A percentile compares a stretch with the other conserved stretches of the same genome.
Conservation (phyloP, 1,140 invertebrate species). For the Diploscapter pachys region DNA sequence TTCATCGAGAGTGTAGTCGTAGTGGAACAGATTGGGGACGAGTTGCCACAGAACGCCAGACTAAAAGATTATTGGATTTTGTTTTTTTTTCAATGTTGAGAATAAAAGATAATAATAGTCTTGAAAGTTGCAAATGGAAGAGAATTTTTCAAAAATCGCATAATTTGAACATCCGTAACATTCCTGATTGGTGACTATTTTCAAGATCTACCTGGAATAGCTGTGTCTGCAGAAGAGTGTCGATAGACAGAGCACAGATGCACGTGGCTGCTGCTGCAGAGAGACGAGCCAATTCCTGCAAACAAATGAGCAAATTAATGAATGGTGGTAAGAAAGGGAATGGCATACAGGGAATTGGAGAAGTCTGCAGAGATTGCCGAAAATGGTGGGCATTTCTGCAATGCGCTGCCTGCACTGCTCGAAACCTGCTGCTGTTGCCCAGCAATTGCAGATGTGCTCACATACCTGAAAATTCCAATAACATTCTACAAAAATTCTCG, state of each 20-base stretch:
- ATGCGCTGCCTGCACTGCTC: constrained; percentile 81
- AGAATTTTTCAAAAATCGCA: too few species aligned
- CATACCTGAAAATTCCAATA: constrained; percentile 72
- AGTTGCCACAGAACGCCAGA: constrained; percentile 87
- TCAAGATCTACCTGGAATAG: constrained; percentile 68
- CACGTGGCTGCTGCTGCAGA: constrained; percentile 80
- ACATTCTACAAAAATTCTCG: too few species aligned
- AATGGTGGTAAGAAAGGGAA: too few species aligned
- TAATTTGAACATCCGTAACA: too few species aligned
- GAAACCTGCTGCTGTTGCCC: constrained; percentile 89
- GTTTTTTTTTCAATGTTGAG: too few species aligned
- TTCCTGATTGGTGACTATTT: too few species aligned
- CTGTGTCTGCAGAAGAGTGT: constrained; percentile 80
- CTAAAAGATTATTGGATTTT: too few species aligned
- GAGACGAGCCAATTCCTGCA: constrained; percentile 74
- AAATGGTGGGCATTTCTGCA: constrained; percentile 75
- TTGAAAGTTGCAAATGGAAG: too few species aligned
- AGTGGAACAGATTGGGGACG: constrained; percentile 83
- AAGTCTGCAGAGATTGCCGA: constrained; percentile 82
- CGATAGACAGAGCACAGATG: constrained; percentile 75
- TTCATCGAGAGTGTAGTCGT: constrained; percentile 95
- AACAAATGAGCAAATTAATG: neutral
- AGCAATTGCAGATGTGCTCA: constrained; percentile 82
- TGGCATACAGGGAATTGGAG: constrained; percentile 77
- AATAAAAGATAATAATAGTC: too few species aligned